These are phyloP conservation scores for Circaetus gallicus DNA, from an alignment of 2,113 vertebrate genomes.

Conservation along the genomic window DNA sequence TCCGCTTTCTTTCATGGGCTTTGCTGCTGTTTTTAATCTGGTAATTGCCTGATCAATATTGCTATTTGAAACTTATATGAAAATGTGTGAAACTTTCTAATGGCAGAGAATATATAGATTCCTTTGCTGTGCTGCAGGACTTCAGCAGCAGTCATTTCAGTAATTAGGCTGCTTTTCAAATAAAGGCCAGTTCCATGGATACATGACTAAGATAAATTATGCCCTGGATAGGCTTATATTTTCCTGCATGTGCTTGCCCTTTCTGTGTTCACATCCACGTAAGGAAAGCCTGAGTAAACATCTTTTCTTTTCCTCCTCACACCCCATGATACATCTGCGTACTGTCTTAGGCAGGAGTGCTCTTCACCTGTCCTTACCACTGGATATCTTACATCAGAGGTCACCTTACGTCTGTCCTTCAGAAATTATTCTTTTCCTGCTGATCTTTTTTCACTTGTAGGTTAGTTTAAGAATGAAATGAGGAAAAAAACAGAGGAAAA, in stretches of 20 bases:
- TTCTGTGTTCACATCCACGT: constrained; percentile 1
- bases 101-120: background rate
- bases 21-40: background rate
- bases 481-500: background rate
- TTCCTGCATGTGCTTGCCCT: constrained; percentile 34
- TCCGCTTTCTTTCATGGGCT: background rate
- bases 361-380: background rate
- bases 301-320: background rate
- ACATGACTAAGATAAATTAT: constrained; percentile 68
- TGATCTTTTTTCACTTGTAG: background rate
- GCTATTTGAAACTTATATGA: constrained; percentile 2
- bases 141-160: constrained; percentile 38
- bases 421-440: background rate
- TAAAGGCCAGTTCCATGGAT: constrained; percentile 67
- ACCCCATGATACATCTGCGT: background rate
- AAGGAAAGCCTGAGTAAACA: constrained; percentile 26
- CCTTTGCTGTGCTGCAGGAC: constrained; percentile 6
- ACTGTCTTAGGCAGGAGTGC: background rate
- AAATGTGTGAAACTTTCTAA: background rate
- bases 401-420: background rate
- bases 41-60: constrained; percentile 45
- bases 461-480: background rate
- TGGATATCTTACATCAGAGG: background rate
- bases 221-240: background rate
- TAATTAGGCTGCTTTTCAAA: constrained; percentile 70